A percentile compares a stretch with the other conserved stretches of the same genome.
phyloP scores from a whole-genome alignment of 2,797 vertebrate species.

The Crenichthys baileyi region DNA sequence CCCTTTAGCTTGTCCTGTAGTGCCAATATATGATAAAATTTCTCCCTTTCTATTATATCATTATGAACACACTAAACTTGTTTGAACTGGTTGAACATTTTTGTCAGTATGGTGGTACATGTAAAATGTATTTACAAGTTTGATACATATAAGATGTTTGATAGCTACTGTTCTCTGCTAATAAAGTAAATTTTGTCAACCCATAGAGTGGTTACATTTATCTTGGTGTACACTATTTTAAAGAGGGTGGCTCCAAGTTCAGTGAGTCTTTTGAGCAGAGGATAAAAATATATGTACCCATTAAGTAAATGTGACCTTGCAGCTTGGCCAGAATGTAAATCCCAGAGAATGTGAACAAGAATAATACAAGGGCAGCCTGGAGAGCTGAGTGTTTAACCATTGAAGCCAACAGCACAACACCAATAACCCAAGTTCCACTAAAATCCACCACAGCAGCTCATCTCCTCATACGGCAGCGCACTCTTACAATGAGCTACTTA shows the following conservation, averaged over 20 bases:
- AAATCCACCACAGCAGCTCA: slow-evolving; percentile 49
- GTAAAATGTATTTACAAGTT: background rate
- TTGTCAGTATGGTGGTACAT: background rate
- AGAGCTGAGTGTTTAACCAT: slow-evolving; percentile 53
- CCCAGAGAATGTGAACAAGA: slow-evolving; percentile 51
- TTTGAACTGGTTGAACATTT: background rate
- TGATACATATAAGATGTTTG: background rate
- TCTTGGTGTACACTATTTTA: background rate
- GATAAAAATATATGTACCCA: background rate
- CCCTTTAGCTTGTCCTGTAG: background rate
- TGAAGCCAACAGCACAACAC: slow-evolving; percentile 62
- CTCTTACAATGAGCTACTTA: slow-evolving; percentile 34
- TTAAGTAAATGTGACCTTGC: slow-evolving; percentile 19
- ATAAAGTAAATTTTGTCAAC: background rate
- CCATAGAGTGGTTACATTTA: background rate
- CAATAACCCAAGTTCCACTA: slow-evolving; percentile 55
- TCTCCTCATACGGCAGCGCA: slow-evolving; percentile 27
- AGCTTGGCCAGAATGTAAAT: slow-evolving; percentile 57
- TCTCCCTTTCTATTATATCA: background rate
- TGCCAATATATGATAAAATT: background rate
- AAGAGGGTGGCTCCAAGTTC: background rate
- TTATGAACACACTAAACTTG: background rate
- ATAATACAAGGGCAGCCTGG: slow-evolving; percentile 58
- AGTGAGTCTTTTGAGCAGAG: background rate
- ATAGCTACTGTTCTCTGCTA: background rate